These are phyloP conservation scores for Chlorodrepanis virens DNA, from an alignment of 2,113 vertebrate species.

Conservation along the genomic window DNA sequence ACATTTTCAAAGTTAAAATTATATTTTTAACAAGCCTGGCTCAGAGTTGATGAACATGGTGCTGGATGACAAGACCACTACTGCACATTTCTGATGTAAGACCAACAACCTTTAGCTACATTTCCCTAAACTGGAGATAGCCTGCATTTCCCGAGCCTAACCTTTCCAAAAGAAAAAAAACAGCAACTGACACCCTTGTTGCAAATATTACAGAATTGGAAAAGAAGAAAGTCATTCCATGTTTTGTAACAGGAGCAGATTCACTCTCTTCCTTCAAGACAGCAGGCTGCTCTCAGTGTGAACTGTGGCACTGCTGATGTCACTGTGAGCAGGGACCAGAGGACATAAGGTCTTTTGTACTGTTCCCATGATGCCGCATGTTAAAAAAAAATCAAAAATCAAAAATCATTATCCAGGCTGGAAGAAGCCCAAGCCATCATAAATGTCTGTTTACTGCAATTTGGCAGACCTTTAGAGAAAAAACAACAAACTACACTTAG, in stretches of 20 bases:
- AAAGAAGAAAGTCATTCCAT: not conserved
- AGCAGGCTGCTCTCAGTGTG: not conserved
- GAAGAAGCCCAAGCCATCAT: not conserved
- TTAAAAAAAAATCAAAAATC: not conserved
- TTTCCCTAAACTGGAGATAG: not conserved
- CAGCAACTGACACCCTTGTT: not conserved
- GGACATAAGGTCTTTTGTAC: constrained; percentile 39
- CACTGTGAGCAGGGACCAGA: constrained; percentile 5
- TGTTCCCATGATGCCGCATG: not conserved
- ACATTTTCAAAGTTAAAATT: not conserved
- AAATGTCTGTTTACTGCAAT: not conserved
- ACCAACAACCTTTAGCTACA: not conserved
- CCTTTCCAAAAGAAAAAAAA: not conserved
- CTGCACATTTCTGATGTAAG: not conserved
- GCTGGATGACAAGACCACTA: not conserved
- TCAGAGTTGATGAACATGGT: not conserved
- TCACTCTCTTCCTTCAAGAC: not conserved
- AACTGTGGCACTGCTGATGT: not conserved
- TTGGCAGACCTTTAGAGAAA: constrained; percentile 6
- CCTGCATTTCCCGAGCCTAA: not conserved
- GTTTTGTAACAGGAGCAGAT: not conserved
- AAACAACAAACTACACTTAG: not conserved
- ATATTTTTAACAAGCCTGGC: not conserved
- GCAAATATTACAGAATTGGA: not conserved
- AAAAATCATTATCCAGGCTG: not conserved